phyloP scores from a whole-genome alignment of 2,797 vertebrate genomes.

The Eidolon dupreanum region DNA sequence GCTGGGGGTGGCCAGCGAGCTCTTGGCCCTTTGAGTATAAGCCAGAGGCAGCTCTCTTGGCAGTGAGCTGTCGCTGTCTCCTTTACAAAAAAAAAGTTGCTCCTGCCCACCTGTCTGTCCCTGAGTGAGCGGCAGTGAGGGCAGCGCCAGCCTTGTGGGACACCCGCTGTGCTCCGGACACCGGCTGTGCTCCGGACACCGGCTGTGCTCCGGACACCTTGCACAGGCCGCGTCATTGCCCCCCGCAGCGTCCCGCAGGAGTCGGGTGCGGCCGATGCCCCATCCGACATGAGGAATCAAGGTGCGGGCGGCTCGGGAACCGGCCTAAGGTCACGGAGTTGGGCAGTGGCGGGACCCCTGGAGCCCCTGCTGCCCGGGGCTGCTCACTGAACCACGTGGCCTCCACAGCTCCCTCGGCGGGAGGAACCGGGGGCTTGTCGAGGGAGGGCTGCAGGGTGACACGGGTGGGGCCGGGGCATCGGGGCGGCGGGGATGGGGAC shows the following conservation, averaged over 20 bases:
- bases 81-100: neutral
- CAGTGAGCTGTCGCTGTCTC: rapidly evolving
- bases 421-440: neutral
- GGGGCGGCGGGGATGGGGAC: neutral
- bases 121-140: neutral
- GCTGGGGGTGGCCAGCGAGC: too few species aligned
- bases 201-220: neutral
- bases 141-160: neutral
- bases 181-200: too few species aligned
- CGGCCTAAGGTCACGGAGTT: neutral
- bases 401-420: neutral
- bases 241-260: neutral
- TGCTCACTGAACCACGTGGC: neutral
- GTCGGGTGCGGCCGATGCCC: neutral
- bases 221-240: too few species aligned
- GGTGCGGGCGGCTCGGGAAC: neutral
- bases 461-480: rapidly evolving
- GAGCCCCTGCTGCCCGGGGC: neutral
- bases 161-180: too few species aligned
- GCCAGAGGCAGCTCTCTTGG: neutral
- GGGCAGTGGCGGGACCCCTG: neutral
- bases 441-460: neutral
- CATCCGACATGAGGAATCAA: neutral
- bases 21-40: neutral
- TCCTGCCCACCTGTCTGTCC: neutral